Conservation (phyloP, 35 echinoderm and acorn worm genomes). For the Strongylocentrotus purpuratus region DNA sequence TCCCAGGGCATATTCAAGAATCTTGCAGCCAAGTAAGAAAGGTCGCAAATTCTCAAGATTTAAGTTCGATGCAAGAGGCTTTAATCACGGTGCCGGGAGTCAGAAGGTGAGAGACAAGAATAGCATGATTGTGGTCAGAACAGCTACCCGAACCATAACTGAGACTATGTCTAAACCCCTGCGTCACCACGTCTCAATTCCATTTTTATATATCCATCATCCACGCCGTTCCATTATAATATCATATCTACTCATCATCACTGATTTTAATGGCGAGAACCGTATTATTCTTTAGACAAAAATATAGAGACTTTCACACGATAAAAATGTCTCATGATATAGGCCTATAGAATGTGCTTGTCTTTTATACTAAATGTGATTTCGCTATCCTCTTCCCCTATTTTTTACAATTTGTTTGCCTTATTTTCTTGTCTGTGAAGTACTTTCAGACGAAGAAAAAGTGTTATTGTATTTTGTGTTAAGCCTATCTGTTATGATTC, state of each 20-base stretch:
- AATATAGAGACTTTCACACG: not conserved
- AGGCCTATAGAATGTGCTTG: not conserved
- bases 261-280: not conserved
- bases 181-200: not conserved
- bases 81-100: not conserved
- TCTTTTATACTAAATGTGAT: not conserved
- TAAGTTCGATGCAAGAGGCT: not conserved
- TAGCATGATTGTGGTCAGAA: not conserved
- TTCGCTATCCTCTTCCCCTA: not conserved
- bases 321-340: not conserved
- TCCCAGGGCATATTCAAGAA: too few relatives aligned
- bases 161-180: not conserved
- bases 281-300: not conserved
- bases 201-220: not conserved
- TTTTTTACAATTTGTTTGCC: not conserved
- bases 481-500: not conserved
- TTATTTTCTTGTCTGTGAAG: not conserved
- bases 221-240: too few relatives aligned
- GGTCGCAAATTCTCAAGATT: not conserved
- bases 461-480: not conserved
- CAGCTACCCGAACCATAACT: not conserved
- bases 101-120: not conserved
- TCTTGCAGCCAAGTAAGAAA: not conserved
- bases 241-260: not conserved
- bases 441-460: not conserved